phyloP scores from a whole-genome alignment of 2,113 vertebrate species.

The Pristiophorus japonicus region DNA sequence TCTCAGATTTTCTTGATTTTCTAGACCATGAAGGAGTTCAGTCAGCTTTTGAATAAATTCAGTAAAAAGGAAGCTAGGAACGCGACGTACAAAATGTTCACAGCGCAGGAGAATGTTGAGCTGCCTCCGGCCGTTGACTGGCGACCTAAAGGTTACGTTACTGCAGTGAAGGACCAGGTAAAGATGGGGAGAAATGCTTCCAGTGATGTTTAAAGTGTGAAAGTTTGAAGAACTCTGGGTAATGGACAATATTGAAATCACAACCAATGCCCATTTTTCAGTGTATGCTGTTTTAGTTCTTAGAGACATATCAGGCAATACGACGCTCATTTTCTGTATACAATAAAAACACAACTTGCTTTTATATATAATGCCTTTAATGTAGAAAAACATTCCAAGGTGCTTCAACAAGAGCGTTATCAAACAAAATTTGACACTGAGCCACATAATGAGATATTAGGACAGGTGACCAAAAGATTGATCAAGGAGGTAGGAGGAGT shows the following conservation, averaged over 20 bases:
- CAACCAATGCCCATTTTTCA: background rate
- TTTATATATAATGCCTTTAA: background rate
- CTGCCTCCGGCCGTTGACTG: slow-evolving; percentile 27
- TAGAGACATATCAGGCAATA: background rate
- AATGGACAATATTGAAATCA: background rate
- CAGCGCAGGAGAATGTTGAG: background rate
- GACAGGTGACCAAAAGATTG: background rate
- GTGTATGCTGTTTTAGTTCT: background rate
- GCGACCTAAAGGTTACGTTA: slow-evolving; percentile 34
- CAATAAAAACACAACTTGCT: background rate
- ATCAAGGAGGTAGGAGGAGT: background rate
- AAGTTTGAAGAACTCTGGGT: background rate
- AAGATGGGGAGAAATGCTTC: background rate
- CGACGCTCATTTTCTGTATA: background rate
- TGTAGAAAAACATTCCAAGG: background rate
- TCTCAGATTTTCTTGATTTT: background rate
- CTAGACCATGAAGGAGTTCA: slow-evolving; percentile 35
- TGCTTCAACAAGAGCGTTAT: background rate
- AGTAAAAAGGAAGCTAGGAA: background rate
- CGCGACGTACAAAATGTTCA: background rate
- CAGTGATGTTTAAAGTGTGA: background rate
- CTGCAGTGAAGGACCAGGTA: slow-evolving; percentile 34
- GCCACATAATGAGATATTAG: background rate
- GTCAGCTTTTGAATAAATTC: background rate
- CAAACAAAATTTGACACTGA: background rate